phyloP scores from a whole-genome alignment of 2,888 invertebrate genomes.

The Lysandra bellargus region DNA sequence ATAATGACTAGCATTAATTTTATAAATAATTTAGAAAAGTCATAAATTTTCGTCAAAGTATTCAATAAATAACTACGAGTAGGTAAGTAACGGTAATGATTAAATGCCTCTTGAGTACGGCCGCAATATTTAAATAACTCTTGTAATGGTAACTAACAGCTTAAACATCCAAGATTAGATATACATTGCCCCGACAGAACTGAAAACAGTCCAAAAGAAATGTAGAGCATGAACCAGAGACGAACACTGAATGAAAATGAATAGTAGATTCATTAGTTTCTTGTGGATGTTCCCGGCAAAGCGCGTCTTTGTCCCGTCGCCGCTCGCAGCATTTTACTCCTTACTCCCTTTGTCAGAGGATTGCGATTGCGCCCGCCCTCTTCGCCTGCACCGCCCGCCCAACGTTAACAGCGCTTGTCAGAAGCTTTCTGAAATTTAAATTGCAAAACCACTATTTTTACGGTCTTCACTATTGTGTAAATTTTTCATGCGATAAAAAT shows the following conservation, averaged over 20 bases:
- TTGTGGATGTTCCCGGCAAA: conserved; percentile 42
- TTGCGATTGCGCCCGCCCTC: conserved; percentile 53
- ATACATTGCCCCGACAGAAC: neutral
- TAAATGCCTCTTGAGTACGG: too few relatives aligned
- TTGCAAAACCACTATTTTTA: conserved; percentile 39
- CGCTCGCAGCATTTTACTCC: conserved; percentile 56
- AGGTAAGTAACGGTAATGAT: too few relatives aligned
- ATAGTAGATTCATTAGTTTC: conserved; percentile 15
- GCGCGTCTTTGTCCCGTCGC: conserved; percentile 58
- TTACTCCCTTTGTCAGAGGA: conserved; percentile 56
- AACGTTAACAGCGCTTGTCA: conserved; percentile 42
- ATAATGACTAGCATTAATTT: too few relatives aligned
- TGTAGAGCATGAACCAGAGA: conserved; percentile 12
- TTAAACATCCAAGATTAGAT: neutral
- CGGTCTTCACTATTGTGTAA: conserved; percentile 10
- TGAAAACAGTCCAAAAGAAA: neutral
- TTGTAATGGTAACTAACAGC: neutral
- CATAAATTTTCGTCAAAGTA: neutral
- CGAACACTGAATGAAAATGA: conserved; percentile 10
- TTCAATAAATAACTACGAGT: neutral
- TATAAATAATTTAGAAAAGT: neutral
- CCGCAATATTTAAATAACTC: too few relatives aligned
- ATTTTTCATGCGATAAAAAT: conserved; percentile 29
- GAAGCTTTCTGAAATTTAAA: conserved; percentile 42
- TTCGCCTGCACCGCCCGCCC: conserved; percentile 44